Base-by-base conservation (phyloP, 2,113 vertebrate species). In the Notiomystis cincta region DNA sequence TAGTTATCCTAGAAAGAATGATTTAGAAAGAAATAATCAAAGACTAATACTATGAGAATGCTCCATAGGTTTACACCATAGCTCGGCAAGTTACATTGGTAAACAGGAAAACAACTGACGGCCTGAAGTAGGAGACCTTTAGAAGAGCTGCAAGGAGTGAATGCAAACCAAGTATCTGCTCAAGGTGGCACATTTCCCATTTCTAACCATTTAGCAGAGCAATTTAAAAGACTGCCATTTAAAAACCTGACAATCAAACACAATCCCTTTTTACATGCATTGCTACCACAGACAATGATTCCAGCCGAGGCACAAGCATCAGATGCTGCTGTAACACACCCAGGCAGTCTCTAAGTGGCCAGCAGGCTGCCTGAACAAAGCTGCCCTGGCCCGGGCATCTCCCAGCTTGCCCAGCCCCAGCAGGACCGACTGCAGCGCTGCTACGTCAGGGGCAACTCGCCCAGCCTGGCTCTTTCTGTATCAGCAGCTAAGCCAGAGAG, bases 381-480 rank as follows among this genome's bases (percentile, higher is more conserved):
- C n/a, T 14, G 7, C 20, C 31, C 3, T 14, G 18, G 40, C 64
- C 64, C 30, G 21, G 44, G n/a, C 25, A 56, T 13, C 25, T 13
- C 58, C 25, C 3, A 1, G 38, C 51, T 69, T 4, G 21, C 9
- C 42, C 47, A 24, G 42, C 44, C 65, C 30, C 5, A 2, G 30
- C 0, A 51, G 9, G 5, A 20, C 33, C 0, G 0, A 4, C 24
- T 3, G 11, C 53, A 25, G 23, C 0, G 2, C 2, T 5, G 48
- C 3, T 6, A 9, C 11, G 28, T 1, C 3, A 2, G 2, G 30
- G 16, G 6, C 6, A n/a, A 31, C 57, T 33, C 28, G 35, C 62
- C 50, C 60, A 35, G 0, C 0, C 0, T 7, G 3, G 42, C 56
- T 35, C 47, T 44, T 25, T 42, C 42, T 13, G 24, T 31, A 60